Conservation (phyloP, 2,888 invertebrate genomes). For the Aethes cnicana region DNA sequence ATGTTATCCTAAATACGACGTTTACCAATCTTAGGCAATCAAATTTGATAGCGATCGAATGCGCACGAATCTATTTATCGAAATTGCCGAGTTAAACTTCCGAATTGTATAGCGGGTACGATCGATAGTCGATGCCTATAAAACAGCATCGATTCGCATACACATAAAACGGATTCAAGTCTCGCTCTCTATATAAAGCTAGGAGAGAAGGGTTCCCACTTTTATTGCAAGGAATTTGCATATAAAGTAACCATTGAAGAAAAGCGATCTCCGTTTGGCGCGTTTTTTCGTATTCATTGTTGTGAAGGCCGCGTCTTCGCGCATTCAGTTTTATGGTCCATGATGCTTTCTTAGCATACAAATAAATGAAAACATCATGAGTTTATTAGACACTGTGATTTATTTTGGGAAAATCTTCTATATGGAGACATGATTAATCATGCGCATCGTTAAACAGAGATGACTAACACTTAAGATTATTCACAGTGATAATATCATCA, state of each 20-base stretch:
- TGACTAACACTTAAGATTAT: too few relatives aligned
- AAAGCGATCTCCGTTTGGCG: conserved; percentile 77
- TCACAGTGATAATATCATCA: too few relatives aligned
- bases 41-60: conserved; percentile 73
- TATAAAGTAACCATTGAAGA: conserved; percentile 83
- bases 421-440: conserved; percentile 58
- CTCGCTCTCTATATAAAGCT: conserved; percentile 75
- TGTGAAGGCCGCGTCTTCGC: conserved; percentile 64
- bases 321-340: conserved; percentile 70
- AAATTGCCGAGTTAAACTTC: conserved; percentile 70
- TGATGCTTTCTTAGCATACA: conserved; percentile 72
- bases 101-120: conserved; percentile 69
- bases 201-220: conserved; percentile 78
- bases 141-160: conserved; percentile 78
- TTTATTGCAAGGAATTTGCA: conserved; percentile 81
- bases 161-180: conserved; percentile 80
- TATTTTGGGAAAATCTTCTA: conserved; percentile 58
- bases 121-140: conserved; percentile 80
- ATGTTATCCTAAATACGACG: conserved; percentile 29
- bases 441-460: conserved; percentile 34
- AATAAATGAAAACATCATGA: conserved; percentile 77
- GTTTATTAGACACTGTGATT: conserved; percentile 61
- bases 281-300: conserved; percentile 79
- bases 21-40: conserved; percentile 47
- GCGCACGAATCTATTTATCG: conserved; percentile 67